phyloP scores from a whole-genome alignment of 2,113 vertebrate genomes.

The Menura novaehollandiae region DNA sequence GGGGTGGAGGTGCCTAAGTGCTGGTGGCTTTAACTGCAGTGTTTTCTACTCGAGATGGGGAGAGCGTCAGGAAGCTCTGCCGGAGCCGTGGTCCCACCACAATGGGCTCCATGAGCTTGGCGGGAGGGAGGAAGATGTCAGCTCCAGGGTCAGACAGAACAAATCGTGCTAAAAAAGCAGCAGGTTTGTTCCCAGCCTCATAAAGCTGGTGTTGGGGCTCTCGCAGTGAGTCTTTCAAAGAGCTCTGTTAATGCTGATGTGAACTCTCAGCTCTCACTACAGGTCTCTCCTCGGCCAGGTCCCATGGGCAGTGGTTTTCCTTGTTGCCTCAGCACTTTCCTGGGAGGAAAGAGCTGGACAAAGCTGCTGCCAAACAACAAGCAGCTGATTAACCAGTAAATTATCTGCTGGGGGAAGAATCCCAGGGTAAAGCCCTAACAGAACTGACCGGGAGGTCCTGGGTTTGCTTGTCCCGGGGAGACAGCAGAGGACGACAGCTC shows the following conservation, averaged over 20 bases:
- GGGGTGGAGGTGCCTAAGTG: rapidly evolving
- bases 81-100: background rate
- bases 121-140: background rate
- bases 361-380: background rate
- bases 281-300: background rate
- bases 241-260: background rate
- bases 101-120: background rate
- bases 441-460: background rate
- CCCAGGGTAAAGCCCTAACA: background rate
- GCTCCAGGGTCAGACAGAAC: background rate
- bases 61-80: background rate
- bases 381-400: background rate
- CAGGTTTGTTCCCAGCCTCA: background rate
- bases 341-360: background rate
- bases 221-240: background rate
- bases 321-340: background rate
- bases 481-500: background rate
- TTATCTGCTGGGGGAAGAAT: background rate
- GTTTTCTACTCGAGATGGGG: background rate
- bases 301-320: background rate
- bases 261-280: background rate
- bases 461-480: background rate
- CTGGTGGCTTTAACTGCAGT: background rate
- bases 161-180: background rate
- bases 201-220: background rate